Conservation (phyloP, 2,888 invertebrate genomes). For the Melipona beecheii region DNA sequence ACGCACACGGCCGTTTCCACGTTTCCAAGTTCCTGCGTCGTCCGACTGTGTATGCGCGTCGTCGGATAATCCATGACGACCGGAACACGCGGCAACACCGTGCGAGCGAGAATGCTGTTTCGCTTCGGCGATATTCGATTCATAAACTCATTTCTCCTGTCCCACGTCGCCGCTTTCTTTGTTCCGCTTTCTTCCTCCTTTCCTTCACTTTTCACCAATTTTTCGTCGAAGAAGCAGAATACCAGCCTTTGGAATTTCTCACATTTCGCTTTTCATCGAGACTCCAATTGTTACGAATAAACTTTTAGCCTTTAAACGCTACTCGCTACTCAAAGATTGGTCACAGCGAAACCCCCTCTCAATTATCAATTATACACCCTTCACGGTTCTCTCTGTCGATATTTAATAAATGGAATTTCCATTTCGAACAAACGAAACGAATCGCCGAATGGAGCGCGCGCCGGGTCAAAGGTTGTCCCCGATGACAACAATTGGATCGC, state of each 20-base stretch:
- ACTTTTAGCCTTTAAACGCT: no score
- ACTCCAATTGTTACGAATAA: no score
- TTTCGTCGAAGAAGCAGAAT: neutral
- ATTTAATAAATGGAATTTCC: neutral
- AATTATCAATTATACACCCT: neutral
- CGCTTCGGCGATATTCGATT: conserved; percentile 46
- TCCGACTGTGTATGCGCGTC: conserved; percentile 20
- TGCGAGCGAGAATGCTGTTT: conserved; percentile 25
- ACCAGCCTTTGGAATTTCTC: neutral
- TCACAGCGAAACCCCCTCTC: no score
- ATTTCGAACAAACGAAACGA: neutral
- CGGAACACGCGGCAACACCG: conserved; percentile 27
- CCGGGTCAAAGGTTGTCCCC: neutral
- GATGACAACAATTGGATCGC: conserved; percentile 30
- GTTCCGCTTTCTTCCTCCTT: neutral
- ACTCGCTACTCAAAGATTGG: no score
- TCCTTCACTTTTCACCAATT: neutral
- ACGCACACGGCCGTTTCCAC: conserved; percentile 50
- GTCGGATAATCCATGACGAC: conserved; percentile 58
- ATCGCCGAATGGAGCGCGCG: no score
- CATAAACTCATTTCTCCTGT: conserved; percentile 40
- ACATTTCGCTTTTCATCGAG: neutral
- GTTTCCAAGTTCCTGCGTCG: conserved; percentile 39
- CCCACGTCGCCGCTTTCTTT: conserved; percentile 14
- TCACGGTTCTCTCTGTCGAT: neutral